phyloP scores from a whole-genome alignment of 2,113 vertebrate species.

The Crypturellus undulatus region DNA sequence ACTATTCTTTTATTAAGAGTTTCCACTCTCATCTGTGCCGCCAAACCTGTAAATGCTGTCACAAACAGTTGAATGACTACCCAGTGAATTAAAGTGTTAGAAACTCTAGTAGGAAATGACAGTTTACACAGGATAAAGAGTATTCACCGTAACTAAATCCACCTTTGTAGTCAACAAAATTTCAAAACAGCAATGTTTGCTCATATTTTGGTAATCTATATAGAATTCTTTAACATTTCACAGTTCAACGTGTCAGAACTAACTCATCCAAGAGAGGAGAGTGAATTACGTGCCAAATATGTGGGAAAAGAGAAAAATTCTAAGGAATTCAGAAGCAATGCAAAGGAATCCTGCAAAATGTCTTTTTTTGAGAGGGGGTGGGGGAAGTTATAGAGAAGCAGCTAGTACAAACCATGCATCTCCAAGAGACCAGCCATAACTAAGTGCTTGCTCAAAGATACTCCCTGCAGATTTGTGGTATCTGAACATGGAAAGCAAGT shows the following conservation, averaged over 20 bases:
- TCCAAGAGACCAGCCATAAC: neutral
- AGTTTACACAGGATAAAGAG: neutral
- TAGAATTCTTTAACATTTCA: neutral
- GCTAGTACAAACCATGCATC: neutral
- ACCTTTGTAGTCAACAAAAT: neutral
- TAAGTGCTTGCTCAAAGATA: neutral
- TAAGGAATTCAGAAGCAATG: neutral
- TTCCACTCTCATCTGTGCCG: neutral
- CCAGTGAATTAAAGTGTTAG: neutral
- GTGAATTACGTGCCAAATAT: neutral
- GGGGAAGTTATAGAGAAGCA: neutral
- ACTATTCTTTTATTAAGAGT: neutral
- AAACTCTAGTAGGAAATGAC: neutral
- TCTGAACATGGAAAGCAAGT: slow-evolving; percentile 3
- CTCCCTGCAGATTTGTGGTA: neutral
- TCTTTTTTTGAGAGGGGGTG: rapidly evolving
- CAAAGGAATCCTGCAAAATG: neutral
- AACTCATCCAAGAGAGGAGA: neutral
- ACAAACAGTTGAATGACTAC: neutral
- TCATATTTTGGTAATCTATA: neutral
- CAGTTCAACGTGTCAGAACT: neutral
- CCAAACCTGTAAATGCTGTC: neutral
- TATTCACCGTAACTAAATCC: neutral
- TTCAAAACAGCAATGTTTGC: neutral
- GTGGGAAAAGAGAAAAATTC: neutral